phyloP scores from a whole-genome alignment of 2,797 vertebrate genomes.

The Holocentrus rufus region DNA sequence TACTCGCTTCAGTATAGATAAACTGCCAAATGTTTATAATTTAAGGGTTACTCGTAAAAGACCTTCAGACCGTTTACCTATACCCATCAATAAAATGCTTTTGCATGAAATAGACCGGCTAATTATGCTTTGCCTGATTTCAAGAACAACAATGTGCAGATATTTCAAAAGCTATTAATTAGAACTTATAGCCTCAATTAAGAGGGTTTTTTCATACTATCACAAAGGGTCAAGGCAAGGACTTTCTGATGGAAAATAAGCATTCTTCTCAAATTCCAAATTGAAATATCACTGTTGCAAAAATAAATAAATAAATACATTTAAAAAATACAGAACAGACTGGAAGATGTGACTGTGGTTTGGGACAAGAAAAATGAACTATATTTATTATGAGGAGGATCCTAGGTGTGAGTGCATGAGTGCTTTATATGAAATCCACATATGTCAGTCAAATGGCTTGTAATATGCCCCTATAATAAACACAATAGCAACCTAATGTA shows the following conservation, averaged over 20 bases:
- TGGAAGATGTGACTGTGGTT: neutral
- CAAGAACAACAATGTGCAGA: neutral
- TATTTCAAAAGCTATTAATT: neutral
- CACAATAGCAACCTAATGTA: too few relatives aligned
- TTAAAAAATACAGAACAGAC: neutral
- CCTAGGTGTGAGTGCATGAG: slow-evolving; percentile 8
- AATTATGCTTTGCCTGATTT: neutral
- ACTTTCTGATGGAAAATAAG: neutral
- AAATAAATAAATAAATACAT: neutral
- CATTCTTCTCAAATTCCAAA: slow-evolving; percentile 20
- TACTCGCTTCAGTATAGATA: neutral
- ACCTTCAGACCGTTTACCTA: neutral
- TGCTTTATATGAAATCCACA: neutral
- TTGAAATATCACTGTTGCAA: slow-evolving; percentile 39
- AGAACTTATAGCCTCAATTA: neutral
- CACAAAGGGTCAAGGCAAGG: neutral
- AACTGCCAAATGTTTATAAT: neutral
- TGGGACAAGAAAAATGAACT: slow-evolving; percentile 37
- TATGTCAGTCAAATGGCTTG: too few relatives aligned
- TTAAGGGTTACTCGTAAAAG: slow-evolving; percentile 4
- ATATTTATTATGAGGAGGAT: slow-evolving; percentile 30
- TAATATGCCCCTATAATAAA: too few relatives aligned
- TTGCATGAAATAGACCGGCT: neutral
- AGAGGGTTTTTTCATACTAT: neutral
- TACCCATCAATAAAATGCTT: neutral